Evolutionary conservation across 2,888 invertebrate genomes (phyloP).

Genomic region (Netelia virgata): DNA sequence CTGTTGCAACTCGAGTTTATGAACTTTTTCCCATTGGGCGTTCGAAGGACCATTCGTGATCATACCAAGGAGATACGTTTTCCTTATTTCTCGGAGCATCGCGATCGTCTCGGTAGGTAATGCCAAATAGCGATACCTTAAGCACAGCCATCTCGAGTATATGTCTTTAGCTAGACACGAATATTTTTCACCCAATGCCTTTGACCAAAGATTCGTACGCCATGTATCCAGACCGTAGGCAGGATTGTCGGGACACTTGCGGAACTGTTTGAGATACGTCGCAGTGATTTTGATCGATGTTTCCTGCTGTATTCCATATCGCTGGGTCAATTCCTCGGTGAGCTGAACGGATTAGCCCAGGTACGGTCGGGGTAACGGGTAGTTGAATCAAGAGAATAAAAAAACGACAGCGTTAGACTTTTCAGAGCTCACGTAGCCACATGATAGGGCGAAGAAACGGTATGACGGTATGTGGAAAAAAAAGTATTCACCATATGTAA

Average conservation of each 20-base stretch:
- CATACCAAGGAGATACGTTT: constrained; percentile 91
- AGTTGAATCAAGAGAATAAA: constrained; percentile 67
- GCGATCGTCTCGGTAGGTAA: constrained; percentile 89
- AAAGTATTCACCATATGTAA: constrained; percentile 41
- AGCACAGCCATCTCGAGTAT: constrained; percentile 92
- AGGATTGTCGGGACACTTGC: constrained; percentile 93
- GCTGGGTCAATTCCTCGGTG: constrained; percentile 87
- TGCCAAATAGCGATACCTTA: constrained; percentile 92
- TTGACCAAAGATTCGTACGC: constrained; percentile 92
- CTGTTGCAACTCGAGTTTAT: constrained; percentile 89
- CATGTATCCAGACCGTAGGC: constrained; percentile 91
- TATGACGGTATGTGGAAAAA: constrained; percentile 42
- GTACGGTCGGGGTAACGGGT: constrained; percentile 29
- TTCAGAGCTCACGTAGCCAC: constrained; percentile 52
- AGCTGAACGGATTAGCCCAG: constrained; percentile 82
- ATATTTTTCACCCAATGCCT: constrained; percentile 91
- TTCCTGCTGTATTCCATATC: constrained; percentile 89
- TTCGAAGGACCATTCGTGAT: constrained; percentile 95
- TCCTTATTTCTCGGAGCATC: constrained; percentile 89
- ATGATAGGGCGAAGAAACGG: constrained; percentile 54
- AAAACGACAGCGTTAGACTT: constrained; percentile 67
- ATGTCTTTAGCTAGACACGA: constrained; percentile 90
- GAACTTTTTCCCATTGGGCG: constrained; percentile 95
- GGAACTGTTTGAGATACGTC: constrained; percentile 91
- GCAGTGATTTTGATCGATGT: constrained; percentile 89